phyloP scores from a whole-genome alignment of 2,888 invertebrate genomes.

The Pteria penguin region DNA sequence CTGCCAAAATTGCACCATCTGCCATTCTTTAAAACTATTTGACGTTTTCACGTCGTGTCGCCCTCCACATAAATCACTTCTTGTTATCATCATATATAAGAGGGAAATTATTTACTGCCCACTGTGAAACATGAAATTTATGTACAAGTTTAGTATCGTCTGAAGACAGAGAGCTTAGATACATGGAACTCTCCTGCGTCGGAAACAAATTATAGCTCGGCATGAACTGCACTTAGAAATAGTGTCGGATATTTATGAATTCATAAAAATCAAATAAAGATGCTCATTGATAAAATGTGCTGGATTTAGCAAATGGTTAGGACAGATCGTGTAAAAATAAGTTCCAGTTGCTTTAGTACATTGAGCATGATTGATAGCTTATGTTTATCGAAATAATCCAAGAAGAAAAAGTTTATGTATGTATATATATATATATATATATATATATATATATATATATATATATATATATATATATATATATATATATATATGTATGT shows the following conservation, averaged over 20 bases:
- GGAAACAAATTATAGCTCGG: slow-evolving; percentile 7
- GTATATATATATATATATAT: no score
- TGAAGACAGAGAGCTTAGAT: background rate
- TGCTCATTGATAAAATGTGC: background rate
- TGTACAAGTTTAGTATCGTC: background rate
- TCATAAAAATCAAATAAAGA: background rate
- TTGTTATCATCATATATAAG: background rate
- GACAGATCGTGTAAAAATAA: no score
- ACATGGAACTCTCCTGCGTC: background rate
- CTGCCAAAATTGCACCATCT: background rate
- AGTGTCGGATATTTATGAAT: background rate
- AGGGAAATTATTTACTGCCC: background rate
- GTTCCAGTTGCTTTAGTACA: no score
- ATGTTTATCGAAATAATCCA: no score
- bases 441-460: no score
- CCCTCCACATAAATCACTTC: background rate
- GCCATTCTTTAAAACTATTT: background rate
- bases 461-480: no score
- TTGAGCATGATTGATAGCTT: no score
- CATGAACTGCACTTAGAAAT: background rate
- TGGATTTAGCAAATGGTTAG: no score
- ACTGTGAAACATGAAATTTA: background rate
- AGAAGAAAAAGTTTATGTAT: no score
- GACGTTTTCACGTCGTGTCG: slow-evolving; percentile 1
- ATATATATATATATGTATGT: no score